Percentiles rank a stretch among this genome's conserved stretches.
Conservation (phyloP, 1,140 invertebrate genomes). For the Whitmania pigra region DNA sequence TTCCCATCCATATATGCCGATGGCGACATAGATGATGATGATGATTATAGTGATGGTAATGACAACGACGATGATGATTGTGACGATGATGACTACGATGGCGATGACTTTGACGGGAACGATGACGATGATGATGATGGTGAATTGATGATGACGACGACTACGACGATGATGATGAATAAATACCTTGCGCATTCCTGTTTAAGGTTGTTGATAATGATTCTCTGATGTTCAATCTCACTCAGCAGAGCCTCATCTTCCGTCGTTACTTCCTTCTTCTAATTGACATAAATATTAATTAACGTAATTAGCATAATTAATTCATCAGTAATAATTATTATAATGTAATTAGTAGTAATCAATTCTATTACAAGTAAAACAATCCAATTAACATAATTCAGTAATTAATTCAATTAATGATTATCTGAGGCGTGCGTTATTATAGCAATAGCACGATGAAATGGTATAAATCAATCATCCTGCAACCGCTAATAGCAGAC, state of each 20-base stretch:
- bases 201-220: slow-evolving; percentile 1
- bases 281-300: background rate
- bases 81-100: background rate
- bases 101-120: background rate
- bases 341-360: no score
- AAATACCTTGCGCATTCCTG: slow-evolving; percentile 5
- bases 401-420: no score
- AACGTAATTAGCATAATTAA: no score
- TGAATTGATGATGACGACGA: background rate
- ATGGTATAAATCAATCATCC: no score
- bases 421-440: no score
- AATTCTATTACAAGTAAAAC: no score
- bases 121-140: background rate
- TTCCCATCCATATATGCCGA: background rate
- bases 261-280: slow-evolving; percentile 9
- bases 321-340: background rate
- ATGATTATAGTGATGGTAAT: background rate
- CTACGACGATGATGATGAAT: background rate
- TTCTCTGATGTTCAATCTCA: slow-evolving; percentile 4
- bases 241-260: slow-evolving; percentile 11
- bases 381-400: no score
- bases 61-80: background rate
- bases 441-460: no score
- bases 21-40: background rate
- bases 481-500: no score